Evolutionary conservation across 2,888 invertebrate species (phyloP).

Genomic region (Plagiodera versicolora): DNA sequence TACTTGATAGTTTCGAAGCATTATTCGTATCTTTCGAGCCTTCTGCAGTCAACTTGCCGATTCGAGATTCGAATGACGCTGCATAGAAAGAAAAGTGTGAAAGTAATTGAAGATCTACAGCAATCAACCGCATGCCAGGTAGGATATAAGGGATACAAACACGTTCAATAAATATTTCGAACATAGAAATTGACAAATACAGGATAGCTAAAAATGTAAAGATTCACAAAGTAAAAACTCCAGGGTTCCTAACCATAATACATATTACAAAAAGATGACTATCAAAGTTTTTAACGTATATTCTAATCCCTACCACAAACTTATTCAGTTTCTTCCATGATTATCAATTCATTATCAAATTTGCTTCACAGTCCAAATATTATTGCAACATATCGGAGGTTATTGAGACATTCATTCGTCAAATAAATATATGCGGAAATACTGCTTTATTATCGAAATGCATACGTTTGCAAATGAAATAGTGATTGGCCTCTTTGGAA

Average conservation of each 20-base stretch:
- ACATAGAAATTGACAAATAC: not conserved
- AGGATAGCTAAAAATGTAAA: not conserved
- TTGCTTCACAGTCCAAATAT: constrained; percentile 1
- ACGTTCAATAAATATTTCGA: not conserved
- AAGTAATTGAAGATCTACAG: not conserved
- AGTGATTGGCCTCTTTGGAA: not conserved
- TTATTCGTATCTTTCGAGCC: not conserved
- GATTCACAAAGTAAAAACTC: not conserved
- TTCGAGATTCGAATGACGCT: not conserved
- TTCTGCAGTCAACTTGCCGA: not conserved
- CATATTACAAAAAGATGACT: not conserved
- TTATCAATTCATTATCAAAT: not conserved
- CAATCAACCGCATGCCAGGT: not conserved
- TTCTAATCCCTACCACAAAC: not conserved
- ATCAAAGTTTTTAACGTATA: not conserved
- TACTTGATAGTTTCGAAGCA: no score
- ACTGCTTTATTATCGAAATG: not conserved
- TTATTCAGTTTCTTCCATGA: not conserved
- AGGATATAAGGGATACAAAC: not conserved
- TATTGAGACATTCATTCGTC: not conserved
- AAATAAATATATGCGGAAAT: not conserved
- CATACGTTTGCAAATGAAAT: not conserved
- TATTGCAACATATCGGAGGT: not conserved
- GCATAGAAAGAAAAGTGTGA: not conserved
- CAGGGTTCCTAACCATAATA: not conserved